Conservation (phyloP, 1,140 invertebrate species). For the Bombus huntii region DNA sequence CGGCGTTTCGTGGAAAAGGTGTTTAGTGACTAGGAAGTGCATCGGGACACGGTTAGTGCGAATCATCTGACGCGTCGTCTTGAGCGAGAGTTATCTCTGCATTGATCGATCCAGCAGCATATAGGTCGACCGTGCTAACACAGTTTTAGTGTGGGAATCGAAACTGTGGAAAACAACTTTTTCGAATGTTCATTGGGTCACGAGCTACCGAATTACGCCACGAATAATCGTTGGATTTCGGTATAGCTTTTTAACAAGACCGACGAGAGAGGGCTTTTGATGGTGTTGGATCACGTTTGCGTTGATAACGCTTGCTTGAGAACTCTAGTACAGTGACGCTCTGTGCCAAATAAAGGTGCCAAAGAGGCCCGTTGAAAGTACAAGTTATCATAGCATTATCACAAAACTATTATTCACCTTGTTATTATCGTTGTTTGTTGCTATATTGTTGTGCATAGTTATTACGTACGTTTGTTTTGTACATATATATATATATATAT, state of each 20-base stretch:
- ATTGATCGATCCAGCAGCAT: slow-evolving; percentile 66
- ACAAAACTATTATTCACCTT: neutral
- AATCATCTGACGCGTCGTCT: slow-evolving; percentile 44
- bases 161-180: neutral
- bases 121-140: slow-evolving; percentile 36
- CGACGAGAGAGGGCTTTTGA: neutral
- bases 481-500: neutral
- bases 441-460: neutral
- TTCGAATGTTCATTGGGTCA: neutral
- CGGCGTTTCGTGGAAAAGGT: too few species aligned
- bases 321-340: neutral
- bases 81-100: slow-evolving; percentile 50
- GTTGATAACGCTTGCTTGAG: slow-evolving; percentile 2
- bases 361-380: slow-evolving; percentile 41
- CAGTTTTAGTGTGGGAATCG: neutral
- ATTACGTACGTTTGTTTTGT: slow-evolving; percentile 11
- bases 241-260: neutral
- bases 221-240: neutral
- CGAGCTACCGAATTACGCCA: neutral
- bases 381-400: slow-evolving; percentile 29
- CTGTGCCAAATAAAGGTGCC: slow-evolving; percentile 51
- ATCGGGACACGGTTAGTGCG: neutral
- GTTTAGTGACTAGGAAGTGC: neutral
- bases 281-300: neutral
- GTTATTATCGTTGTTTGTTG: neutral